Evolutionary conservation across 2,113 vertebrate genomes (phyloP).

Genomic region (Dendrocopos noguchii): DNA sequence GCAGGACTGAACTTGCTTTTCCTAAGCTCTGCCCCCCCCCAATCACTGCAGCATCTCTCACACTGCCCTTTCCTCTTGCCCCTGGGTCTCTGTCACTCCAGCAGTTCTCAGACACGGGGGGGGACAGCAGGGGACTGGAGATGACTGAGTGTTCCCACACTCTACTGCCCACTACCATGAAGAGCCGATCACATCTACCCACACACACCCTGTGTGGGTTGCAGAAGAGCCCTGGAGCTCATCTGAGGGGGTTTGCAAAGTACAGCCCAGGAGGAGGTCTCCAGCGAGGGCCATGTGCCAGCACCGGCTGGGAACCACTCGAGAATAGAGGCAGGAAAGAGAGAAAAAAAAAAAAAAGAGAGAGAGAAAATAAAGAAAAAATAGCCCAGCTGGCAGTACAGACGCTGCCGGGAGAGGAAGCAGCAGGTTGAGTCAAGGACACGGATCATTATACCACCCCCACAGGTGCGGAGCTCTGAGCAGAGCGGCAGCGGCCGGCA

Average conservation of each 20-base stretch:
- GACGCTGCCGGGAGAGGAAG: constrained; percentile 61
- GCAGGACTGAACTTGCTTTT: background rate
- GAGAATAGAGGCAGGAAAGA: constrained; percentile 38
- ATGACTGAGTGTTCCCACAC: background rate
- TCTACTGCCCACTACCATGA: background rate
- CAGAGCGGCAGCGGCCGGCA: background rate
- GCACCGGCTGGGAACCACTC: constrained; percentile 28
- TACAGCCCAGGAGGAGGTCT: background rate
- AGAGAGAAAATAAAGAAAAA: background rate
- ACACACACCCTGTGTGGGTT: accelerated
- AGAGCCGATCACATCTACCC: accelerated
- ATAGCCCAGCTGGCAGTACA: constrained; percentile 64
- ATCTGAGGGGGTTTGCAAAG: background rate
- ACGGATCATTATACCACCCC: constrained; percentile 65
- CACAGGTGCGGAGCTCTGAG: constrained; percentile 12
- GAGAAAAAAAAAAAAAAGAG: background rate
- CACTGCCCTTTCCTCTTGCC: background rate
- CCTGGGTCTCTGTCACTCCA: background rate
- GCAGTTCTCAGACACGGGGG: background rate
- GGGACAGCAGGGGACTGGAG: background rate
- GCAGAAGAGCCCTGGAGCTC: background rate
- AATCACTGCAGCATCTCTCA: background rate
- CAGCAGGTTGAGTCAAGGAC: constrained; percentile 66
- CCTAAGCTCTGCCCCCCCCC: background rate
- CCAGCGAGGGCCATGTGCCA: background rate